Percentiles rank a stretch among this genome's conserved stretches.
Evolutionary conservation across 2,113 vertebrate genomes (phyloP).

Genomic region (Micromys minutus): DNA sequence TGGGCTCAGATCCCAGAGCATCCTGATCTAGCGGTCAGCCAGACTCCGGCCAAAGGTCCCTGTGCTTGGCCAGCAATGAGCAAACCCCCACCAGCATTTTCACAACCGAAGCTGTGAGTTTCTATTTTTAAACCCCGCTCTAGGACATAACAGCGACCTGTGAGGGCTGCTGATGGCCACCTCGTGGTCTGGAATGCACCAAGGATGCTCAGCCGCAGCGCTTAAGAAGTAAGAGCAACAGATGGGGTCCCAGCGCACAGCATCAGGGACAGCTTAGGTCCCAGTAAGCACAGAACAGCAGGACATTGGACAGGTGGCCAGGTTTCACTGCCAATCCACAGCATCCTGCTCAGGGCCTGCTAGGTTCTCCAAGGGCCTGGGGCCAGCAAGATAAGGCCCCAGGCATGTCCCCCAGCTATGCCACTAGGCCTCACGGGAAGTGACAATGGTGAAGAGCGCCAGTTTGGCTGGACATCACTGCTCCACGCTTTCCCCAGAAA

Average conservation of each 20-base stretch:
- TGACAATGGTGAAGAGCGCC: background rate
- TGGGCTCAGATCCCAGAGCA: background rate
- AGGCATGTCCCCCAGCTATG: too few species aligned
- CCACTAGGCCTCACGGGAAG: background rate
- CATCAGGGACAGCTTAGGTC: accelerated
- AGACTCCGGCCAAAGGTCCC: too few species aligned
- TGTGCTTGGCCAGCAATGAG: background rate
- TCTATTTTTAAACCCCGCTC: background rate
- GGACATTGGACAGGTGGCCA: background rate
- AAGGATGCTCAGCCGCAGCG: background rate
- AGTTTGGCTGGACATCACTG: too few species aligned
- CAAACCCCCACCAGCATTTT: background rate
- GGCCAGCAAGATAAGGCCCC: background rate
- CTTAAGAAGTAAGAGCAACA: accelerated
- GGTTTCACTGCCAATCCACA: accelerated
- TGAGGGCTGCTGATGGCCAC: accelerated
- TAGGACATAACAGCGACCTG: background rate
- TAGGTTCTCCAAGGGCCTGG: background rate
- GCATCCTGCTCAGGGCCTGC: background rate
- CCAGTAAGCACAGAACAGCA: background rate
- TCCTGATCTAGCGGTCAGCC: background rate
- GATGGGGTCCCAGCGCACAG: background rate
- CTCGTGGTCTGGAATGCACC: background rate
- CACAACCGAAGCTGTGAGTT: background rate
- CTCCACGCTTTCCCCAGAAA: background rate